Evolutionary conservation across 1,140 invertebrate species (phyloP).

Genomic region (Pararge aegeria): DNA sequence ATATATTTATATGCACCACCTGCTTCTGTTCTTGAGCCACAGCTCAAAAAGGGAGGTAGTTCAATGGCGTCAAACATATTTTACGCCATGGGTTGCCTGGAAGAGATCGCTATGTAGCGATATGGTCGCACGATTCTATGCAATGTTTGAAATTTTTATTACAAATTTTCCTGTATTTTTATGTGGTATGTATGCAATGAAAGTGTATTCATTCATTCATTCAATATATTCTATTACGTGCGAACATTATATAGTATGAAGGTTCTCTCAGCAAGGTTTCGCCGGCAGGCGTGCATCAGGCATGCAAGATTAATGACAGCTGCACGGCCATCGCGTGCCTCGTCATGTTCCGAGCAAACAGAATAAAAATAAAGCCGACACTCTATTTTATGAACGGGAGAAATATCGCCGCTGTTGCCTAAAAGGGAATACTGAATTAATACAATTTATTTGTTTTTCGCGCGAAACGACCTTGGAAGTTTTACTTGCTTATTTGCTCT

Average conservation of each 20-base stretch:
- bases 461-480: neutral
- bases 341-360: conserved; percentile 13
- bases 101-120: too few species aligned
- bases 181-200: too few species aligned
- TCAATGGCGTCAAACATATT: too few species aligned
- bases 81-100: too few species aligned
- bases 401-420: neutral
- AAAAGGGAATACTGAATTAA: neutral
- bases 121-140: too few species aligned
- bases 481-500: neutral
- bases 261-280: conserved; percentile 7
- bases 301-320: conserved; percentile 27
- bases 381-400: conserved; percentile 4
- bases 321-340: conserved; percentile 2
- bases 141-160: too few species aligned
- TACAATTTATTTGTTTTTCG: conserved; percentile 1
- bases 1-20: too few species aligned
- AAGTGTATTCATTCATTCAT: too few species aligned
- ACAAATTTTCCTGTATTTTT: too few species aligned
- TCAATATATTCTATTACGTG: too few species aligned
- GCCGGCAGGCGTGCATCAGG: conserved; percentile 14
- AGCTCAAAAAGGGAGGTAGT: too few species aligned
- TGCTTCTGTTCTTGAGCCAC: too few species aligned
- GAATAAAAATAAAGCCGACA: neutral
- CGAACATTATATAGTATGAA: neutral